These are phyloP conservation scores for Leucania comma DNA, from an alignment of 2,888 invertebrate genomes.

Conservation along the genomic window DNA sequence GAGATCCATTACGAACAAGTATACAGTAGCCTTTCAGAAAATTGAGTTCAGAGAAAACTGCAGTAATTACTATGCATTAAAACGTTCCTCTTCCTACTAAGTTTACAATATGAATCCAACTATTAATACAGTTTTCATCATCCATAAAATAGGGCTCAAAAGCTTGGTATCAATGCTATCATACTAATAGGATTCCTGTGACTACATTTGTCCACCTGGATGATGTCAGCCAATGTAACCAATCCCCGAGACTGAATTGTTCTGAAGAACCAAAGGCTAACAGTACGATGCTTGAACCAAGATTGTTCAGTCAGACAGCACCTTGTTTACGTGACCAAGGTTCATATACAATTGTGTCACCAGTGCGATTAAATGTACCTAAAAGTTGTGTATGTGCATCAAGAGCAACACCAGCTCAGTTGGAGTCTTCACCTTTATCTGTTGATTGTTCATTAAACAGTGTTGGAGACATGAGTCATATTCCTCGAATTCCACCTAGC, in stretches of 20 bases:
- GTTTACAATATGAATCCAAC: conserved; percentile 55
- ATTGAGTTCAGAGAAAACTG: conserved; percentile 83
- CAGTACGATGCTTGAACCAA: conserved; percentile 70
- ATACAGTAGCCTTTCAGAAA: conserved; percentile 80
- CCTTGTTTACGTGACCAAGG: conserved; percentile 40
- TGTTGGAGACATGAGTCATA: conserved; percentile 84
- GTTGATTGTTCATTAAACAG: conserved; percentile 64
- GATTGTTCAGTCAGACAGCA: conserved; percentile 60
- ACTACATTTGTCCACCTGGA: conserved; percentile 83
- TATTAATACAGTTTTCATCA: conserved; percentile 73
- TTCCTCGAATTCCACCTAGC: conserved; percentile 82
- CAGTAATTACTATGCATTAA: conserved; percentile 67
- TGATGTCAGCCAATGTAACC: conserved; percentile 69
- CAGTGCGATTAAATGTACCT: conserved; percentile 25
- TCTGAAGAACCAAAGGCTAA: conserved; percentile 73
- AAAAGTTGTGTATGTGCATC: conserved; percentile 34
- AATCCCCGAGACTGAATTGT: conserved; percentile 59
- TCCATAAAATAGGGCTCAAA: conserved; percentile 82
- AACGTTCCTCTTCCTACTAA: conserved; percentile 74
- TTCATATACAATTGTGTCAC: conserved; percentile 28
- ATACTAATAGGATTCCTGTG: conserved; percentile 83
- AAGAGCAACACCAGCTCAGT: conserved; percentile 25
- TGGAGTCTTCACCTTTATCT: conserved; percentile 41
- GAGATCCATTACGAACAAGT: conserved; percentile 75
- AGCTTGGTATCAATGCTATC: conserved; percentile 87